Conservation (phyloP, 2,113 vertebrate genomes). For the Syrrhaptes paradoxus region DNA sequence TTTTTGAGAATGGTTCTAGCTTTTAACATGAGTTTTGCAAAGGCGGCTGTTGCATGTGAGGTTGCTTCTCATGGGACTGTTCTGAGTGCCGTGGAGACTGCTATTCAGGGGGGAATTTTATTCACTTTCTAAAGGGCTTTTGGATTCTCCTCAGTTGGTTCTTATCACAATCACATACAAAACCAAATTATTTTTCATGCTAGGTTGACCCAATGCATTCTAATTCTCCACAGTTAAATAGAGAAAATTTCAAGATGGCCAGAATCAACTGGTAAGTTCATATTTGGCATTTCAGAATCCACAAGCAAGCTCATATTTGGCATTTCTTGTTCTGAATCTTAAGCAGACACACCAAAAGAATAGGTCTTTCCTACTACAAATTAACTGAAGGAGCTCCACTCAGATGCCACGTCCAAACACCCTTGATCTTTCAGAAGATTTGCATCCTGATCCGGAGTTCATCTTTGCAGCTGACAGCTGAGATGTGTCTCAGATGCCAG, state of each 20-base stretch:
- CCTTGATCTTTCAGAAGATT: constrained; percentile 40
- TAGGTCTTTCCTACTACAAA: background rate
- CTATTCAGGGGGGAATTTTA: background rate
- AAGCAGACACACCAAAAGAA: background rate
- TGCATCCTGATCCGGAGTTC: background rate
- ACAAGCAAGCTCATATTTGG: background rate
- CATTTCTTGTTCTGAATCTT: background rate
- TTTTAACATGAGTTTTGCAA: background rate
- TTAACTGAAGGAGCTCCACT: background rate
- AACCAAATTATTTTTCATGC: constrained; percentile 34
- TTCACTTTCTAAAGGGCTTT: background rate
- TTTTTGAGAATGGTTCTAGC: background rate
- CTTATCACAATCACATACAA: background rate
- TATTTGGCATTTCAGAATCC: background rate
- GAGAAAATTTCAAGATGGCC: background rate
- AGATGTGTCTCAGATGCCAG: constrained; percentile 16
- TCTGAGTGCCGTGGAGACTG: background rate
- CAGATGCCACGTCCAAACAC: background rate
- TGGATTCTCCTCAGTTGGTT: background rate
- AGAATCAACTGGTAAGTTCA: background rate
- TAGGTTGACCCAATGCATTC: background rate
- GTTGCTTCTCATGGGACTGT: background rate
- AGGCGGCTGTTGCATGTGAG: background rate
- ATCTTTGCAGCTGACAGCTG: constrained; percentile 61
- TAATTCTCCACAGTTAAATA: background rate